phyloP scores from a whole-genome alignment of 2,113 vertebrate genomes.

The Apus apus region DNA sequence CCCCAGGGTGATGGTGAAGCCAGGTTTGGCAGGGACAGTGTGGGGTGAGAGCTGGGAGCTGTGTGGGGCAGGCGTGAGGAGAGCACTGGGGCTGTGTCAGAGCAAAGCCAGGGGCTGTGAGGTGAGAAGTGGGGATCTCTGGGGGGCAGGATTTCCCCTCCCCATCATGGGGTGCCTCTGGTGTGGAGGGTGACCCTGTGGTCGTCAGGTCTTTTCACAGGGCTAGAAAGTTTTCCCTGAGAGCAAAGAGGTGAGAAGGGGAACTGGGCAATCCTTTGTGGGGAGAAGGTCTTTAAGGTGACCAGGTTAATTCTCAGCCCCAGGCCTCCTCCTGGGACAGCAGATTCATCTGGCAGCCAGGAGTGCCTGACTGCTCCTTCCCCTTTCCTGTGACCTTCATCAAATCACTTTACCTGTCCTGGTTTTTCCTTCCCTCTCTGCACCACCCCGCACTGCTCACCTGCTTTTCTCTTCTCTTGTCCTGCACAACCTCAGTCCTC shows the following conservation, averaged over 20 bases:
- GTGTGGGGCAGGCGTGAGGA: fast-evolving
- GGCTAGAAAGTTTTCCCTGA: neutral
- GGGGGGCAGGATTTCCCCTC: neutral
- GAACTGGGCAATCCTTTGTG: neutral
- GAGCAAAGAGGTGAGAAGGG: neutral
- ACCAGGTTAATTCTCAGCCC: neutral
- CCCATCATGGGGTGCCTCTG: neutral
- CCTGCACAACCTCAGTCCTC: fast-evolving
- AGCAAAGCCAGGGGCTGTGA: neutral
- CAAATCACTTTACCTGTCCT: neutral
- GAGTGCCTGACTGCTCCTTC: neutral
- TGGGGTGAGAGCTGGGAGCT: neutral
- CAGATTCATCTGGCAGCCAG: neutral
- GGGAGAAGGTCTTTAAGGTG: neutral
- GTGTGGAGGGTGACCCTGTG: neutral
- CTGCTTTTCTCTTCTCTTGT: neutral
- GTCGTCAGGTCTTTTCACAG: neutral
- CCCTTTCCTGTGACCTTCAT: neutral
- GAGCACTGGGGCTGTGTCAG: fast-evolving
- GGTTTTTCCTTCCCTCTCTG: neutral
- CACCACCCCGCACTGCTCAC: neutral
- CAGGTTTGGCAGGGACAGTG: neutral
- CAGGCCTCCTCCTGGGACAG: neutral
- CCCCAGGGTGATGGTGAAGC: neutral
- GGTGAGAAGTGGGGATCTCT: neutral